Percentiles rank a stretch among this genome's conserved stretches.
Conservation (phyloP, 2,888 invertebrate genomes). For the Tubulanus polymorphus region DNA sequence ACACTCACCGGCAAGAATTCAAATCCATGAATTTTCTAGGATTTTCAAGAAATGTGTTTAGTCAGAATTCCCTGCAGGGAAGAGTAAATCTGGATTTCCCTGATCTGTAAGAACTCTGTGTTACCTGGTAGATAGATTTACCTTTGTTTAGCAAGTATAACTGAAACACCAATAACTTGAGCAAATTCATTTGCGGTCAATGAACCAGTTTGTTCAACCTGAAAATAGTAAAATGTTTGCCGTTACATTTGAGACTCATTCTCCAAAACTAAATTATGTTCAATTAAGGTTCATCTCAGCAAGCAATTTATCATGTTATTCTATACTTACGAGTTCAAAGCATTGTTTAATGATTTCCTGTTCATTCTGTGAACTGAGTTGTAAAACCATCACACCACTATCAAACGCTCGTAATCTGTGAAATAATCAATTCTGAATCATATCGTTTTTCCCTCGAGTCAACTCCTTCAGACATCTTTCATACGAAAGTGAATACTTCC, state of each 20-base stretch:
- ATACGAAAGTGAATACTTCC: too few relatives aligned
- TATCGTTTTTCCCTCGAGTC: too few relatives aligned
- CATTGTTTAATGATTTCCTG: constrained; percentile 54
- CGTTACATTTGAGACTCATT: background rate
- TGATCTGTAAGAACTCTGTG: too few relatives aligned
- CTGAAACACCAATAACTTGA: constrained; percentile 74
- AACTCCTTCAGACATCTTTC: too few relatives aligned
- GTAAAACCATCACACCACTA: constrained; percentile 93
- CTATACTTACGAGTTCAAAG: constrained; percentile 36
- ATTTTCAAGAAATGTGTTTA: too few relatives aligned
- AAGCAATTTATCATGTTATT: background rate
- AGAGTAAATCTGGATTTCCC: too few relatives aligned
- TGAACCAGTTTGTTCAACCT: constrained; percentile 61
- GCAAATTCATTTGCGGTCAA: constrained; percentile 85
- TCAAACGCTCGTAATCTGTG: constrained; percentile 75
- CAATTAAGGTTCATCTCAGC: background rate
- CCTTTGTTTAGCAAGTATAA: constrained; percentile 83
- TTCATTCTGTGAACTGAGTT: constrained; percentile 65
- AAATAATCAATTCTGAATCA: constrained; percentile 56
- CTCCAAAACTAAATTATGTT: background rate
- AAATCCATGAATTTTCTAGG: too few relatives aligned
- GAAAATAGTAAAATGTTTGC: constrained; percentile 24
- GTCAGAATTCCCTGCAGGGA: too few relatives aligned
- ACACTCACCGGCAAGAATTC: too few relatives aligned
- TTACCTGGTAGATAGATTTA: too few relatives aligned